Base-by-base conservation (phyloP, 2,888 invertebrate genomes). In the Eurois occulta region DNA sequence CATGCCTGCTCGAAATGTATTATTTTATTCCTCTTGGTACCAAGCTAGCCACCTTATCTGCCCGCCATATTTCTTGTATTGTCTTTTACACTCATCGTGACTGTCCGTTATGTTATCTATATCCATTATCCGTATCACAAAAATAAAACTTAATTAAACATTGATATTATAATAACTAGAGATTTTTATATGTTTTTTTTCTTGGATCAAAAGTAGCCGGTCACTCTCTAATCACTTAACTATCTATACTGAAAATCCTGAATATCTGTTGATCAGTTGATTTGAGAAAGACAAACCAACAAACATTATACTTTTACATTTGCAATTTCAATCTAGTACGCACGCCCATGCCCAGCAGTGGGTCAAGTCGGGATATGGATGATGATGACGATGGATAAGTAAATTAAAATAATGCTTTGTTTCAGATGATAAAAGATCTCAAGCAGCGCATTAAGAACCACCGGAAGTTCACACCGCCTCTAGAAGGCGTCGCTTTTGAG, bases 401-500 rank as follows among this genome's bases (percentile, higher is more conserved):
- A 13, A 11, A 32, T n/a, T 41, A 13, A 41, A 81, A 8, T 41
- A 2, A 35, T 32, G 1, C 21, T 65, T 70, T 72, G 65, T 91
- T 91, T 0, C 91, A 96, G 96, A 92, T 95, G 92, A 86, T 95
- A 28, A 88, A 90, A 78, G 95, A 95, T 67, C 91, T 96, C 0
- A 93, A 90, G 75, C 84, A 89, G 0, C 93, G 95, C 2, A 81
- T 96, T 0, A 92, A 92, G 66, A 93, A 91, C 62, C 92, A 91
- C 69, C 91, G 94, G 6, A 78, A 88, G 2, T 90, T 92, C 58
- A 93, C 97, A 0, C 96, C 97, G 10, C 97, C 98, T 0, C 93
- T 98, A n/a, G 98, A 98, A 93, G 97, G 97, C 35, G 95, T 97
- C 0, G 97, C 96, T 1, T 99, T 99, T 93, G 97, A 98, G 86